phyloP scores from a whole-genome alignment of 2,113 vertebrate genomes.

The Carassius auratus region DNA sequence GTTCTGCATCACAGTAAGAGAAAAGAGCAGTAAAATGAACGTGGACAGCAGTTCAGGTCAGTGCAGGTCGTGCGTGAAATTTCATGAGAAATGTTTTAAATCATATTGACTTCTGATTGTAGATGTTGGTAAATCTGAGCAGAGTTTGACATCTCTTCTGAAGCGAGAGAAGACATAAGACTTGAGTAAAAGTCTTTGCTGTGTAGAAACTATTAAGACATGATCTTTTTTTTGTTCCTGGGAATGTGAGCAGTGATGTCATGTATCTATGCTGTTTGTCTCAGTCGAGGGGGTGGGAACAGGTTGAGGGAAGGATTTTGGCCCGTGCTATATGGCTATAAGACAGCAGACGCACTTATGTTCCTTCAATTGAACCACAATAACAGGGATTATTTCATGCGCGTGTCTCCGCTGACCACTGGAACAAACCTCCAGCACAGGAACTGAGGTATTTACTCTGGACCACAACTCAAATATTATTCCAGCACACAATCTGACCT shows the following conservation, averaged over 20 bases:
- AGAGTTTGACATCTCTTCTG: neutral
- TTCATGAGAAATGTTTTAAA: neutral
- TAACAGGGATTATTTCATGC: slow-evolving; percentile 41
- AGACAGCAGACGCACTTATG: slow-evolving; percentile 54
- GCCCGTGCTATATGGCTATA: slow-evolving; percentile 62
- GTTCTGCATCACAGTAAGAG: neutral
- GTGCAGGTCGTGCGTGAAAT: neutral
- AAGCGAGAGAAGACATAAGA: neutral
- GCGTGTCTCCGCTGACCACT: slow-evolving; percentile 29
- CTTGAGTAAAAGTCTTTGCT: no score
- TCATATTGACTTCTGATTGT: neutral
- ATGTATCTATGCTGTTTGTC: slow-evolving; percentile 25
- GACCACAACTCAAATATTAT: neutral
- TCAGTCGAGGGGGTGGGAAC: slow-evolving; percentile 62
- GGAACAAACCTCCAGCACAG: slow-evolving; percentile 1
- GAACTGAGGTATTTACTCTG: slow-evolving; percentile 51
- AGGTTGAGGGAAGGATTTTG: slow-evolving; percentile 32
- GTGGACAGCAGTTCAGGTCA: neutral
- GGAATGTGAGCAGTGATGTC: neutral
- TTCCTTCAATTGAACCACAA: slow-evolving; percentile 55
- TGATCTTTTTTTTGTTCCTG: neutral
- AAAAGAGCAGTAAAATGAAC: no score
- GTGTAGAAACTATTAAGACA: neutral
- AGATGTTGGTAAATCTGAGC: neutral
- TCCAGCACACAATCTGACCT: neutral